Conservation (phyloP, 2,113 vertebrate genomes). For the Chamaea fasciata region DNA sequence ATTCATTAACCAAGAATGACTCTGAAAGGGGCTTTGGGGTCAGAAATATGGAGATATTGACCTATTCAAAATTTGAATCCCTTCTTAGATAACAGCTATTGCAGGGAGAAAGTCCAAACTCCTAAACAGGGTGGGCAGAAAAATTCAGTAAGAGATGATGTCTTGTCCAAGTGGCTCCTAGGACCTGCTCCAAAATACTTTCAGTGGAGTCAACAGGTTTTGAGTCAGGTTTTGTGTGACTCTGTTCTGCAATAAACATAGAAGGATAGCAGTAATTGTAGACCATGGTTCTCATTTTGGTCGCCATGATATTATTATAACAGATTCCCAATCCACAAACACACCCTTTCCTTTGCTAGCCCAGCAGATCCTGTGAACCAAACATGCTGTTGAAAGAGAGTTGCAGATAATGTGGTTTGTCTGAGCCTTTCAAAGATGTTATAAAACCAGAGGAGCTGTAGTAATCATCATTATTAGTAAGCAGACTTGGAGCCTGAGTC, state of each 20-base stretch:
- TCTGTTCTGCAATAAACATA: background rate
- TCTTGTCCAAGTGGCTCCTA: background rate
- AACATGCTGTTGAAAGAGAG: background rate
- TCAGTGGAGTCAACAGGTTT: background rate
- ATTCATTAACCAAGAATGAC: background rate
- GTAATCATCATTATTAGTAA: background rate
- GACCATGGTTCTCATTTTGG: background rate
- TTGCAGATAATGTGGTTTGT: slow-evolving; percentile 1
- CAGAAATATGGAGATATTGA: background rate
- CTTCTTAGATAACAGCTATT: background rate
- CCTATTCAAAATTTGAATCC: background rate
- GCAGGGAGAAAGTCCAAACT: background rate
- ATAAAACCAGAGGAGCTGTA: background rate
- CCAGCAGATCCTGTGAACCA: background rate
- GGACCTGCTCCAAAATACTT: background rate
- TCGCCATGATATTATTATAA: background rate
- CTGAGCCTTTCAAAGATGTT: background rate
- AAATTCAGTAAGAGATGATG: background rate
- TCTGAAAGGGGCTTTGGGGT: background rate
- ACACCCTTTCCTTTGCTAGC: background rate
- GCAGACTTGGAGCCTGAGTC: background rate
- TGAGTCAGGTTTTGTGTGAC: background rate
- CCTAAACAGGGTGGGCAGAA: background rate
- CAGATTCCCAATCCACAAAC: background rate
- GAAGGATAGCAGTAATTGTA: background rate